Percentiles rank a stretch among this genome's conserved stretches.
phyloP scores from a whole-genome alignment of 2,113 vertebrate genomes.

The Leptobrachium leishanense region DNA sequence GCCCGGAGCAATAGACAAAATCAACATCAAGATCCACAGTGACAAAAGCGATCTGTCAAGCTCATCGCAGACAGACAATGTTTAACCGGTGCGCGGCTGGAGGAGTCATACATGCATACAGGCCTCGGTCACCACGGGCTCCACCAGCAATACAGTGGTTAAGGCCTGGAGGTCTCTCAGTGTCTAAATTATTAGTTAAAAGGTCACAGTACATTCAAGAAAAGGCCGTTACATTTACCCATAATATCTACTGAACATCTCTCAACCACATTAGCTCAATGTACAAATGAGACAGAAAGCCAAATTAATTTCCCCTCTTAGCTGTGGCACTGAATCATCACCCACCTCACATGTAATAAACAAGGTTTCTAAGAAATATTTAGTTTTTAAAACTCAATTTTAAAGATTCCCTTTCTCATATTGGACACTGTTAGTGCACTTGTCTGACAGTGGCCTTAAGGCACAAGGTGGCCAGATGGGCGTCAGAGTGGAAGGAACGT shows the following conservation, averaged over 20 bases:
- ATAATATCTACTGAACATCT: background rate
- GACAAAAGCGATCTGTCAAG: conserved; percentile 37
- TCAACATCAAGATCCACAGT: conserved; percentile 20
- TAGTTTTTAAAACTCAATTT: no score
- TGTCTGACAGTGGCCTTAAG: no score
- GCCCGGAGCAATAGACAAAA: conserved; percentile 7
- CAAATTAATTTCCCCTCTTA: no score
- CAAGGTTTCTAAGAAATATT: no score
- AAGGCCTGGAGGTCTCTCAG: background rate
- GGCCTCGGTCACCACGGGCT: background rate
- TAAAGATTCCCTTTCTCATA: no score
- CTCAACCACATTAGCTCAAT: background rate
- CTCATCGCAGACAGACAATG: conserved; percentile 3
- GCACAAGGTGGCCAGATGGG: no score
- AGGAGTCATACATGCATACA: background rate
- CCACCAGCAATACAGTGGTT: background rate
- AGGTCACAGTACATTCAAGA: conserved; percentile 1
- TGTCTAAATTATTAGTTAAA: background rate
- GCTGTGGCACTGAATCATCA: no score
- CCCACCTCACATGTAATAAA: no score
- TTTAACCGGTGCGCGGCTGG: background rate
- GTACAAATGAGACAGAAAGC: background rate
- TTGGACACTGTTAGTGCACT: no score
- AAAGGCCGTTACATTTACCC: background rate
- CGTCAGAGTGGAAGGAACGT: no score